Percentiles rank a stretch among this genome's conserved stretches.
These are phyloP conservation scores for Dicycla oo DNA, from an alignment of 2,888 invertebrate genomes.

Conservation along the genomic window DNA sequence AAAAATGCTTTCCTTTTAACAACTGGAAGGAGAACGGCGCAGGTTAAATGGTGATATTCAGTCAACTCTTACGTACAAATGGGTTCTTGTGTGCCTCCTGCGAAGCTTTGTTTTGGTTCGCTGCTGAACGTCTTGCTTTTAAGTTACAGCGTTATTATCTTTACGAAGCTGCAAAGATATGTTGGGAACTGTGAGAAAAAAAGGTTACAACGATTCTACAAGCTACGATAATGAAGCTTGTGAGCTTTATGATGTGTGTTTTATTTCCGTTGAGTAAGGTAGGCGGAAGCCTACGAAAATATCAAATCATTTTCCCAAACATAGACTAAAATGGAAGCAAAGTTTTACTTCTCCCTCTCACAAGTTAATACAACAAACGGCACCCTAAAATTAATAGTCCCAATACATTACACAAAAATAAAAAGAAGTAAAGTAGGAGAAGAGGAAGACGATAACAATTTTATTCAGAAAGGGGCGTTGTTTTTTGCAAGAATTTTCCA, in stretches of 20 bases:
- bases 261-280: constrained; percentile 5
- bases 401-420: constrained; percentile 27
- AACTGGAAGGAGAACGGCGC: constrained; percentile 73
- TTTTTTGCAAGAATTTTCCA: constrained; percentile 62
- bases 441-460: constrained; percentile 52
- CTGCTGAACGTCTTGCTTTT: constrained; percentile 48
- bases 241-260: constrained; percentile 8
- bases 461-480: constrained; percentile 44
- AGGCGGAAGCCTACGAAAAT: background rate
- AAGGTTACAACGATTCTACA: constrained; percentile 1
- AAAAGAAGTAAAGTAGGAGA: constrained; percentile 35
- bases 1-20: constrained; percentile 82
- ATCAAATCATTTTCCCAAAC: constrained; percentile 4
- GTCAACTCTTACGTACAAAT: constrained; percentile 78
- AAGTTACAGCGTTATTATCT: constrained; percentile 50
- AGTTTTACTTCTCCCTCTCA: background rate
- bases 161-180: constrained; percentile 6
- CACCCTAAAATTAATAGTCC: constrained; percentile 27
- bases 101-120: constrained; percentile 52
- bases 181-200: constrained; percentile 15
- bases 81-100: constrained; percentile 58
- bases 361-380: constrained; percentile 21
- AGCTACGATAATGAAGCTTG: constrained; percentile 1
- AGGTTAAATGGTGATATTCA: constrained; percentile 83
- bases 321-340: constrained; percentile 7